A percentile compares a stretch with the other conserved stretches of the same genome.
Evolutionary conservation across 2,888 invertebrate genomes (phyloP).

Genomic region (Cheilosia vulpina): DNA sequence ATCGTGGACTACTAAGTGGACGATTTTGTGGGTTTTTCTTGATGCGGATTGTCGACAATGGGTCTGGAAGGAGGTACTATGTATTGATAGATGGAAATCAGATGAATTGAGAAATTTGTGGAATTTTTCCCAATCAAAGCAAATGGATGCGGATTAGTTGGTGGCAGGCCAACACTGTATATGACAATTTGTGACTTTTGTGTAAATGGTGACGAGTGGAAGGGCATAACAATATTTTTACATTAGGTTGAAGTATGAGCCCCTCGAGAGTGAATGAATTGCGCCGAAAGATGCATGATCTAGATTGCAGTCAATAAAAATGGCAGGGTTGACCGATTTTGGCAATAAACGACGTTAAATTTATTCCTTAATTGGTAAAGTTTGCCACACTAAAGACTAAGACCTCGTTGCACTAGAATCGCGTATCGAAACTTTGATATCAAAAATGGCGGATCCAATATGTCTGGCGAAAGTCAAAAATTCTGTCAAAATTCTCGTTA

Average conservation of each 20-base stretch:
- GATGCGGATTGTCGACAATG: slow-evolving; percentile 26
- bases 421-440: too few species aligned
- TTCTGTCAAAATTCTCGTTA: too few species aligned
- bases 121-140: neutral
- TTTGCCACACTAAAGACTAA: too few species aligned
- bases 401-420: too few species aligned
- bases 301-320: too few species aligned
- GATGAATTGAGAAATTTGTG: slow-evolving; percentile 59
- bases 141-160: neutral
- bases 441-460: too few species aligned
- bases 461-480: too few species aligned
- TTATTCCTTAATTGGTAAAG: too few species aligned
- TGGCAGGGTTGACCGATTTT: too few species aligned
- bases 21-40: slow-evolving; percentile 35
- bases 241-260: neutral
- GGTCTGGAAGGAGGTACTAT: slow-evolving; percentile 47
- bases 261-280: too few species aligned
- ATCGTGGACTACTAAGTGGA: slow-evolving; percentile 56
- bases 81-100: slow-evolving; percentile 54
- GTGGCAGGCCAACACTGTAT: neutral
- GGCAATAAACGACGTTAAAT: too few species aligned
- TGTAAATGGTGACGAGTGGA: neutral
- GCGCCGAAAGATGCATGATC: too few species aligned
- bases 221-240: neutral
- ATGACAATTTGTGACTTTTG: slow-evolving; percentile 4